These are phyloP conservation scores for Raja brachyura DNA, from an alignment of 2,113 vertebrate species.

Conservation along the genomic window DNA sequence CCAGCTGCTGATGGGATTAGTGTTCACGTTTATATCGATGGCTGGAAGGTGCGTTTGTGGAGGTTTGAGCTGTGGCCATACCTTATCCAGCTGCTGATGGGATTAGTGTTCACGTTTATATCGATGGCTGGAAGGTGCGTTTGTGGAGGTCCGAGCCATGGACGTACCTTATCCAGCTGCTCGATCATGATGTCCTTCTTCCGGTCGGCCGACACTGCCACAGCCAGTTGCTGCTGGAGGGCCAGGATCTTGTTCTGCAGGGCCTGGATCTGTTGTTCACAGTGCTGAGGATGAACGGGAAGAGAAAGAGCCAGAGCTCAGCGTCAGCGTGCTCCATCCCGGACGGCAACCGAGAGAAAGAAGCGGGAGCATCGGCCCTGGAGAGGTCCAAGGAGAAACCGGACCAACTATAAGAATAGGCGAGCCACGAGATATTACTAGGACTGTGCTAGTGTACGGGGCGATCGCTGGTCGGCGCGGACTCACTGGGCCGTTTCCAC, in stretches of 20 bases:
- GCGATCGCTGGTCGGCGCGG: no score
- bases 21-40: no score
- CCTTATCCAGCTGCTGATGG: no score
- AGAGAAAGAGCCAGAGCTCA: background rate
- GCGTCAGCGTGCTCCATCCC: background rate
- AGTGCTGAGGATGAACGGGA: slow-evolving; percentile 48
- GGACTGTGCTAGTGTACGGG: no score
- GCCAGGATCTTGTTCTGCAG: slow-evolving; percentile 59
- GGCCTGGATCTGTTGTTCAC: slow-evolving; percentile 58
- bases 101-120: no score
- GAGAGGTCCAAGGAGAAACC: background rate
- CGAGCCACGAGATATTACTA: no score
- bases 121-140: background rate
- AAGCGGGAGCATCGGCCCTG: no score
- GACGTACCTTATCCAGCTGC: slow-evolving; percentile 64
- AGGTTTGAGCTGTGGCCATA: no score
- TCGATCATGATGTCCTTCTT: slow-evolving; percentile 69
- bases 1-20: no score
- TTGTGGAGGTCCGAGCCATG: no score
- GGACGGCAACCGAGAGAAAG: background rate
- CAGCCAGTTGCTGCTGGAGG: slow-evolving; percentile 60
- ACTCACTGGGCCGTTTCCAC: no score
- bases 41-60: no score
- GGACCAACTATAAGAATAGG: background rate
- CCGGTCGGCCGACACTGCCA: slow-evolving; percentile 59